Percentiles rank a stretch among this genome's conserved stretches.
phyloP scores from a whole-genome alignment of 2,113 vertebrate species.

The Macquaria ambigua region DNA sequence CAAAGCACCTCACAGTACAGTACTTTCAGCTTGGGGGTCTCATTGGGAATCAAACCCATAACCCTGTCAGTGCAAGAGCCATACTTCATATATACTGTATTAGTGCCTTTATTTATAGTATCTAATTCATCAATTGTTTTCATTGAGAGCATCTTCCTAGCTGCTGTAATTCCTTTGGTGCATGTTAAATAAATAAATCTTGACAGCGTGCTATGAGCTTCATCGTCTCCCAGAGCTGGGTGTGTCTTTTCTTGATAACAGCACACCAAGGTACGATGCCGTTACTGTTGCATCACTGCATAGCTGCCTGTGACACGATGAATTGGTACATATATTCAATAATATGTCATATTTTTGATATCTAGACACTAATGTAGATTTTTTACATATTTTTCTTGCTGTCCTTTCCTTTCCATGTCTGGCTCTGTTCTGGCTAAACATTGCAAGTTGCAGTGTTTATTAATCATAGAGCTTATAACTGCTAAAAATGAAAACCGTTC shows the following conservation, averaged over 20 bases:
- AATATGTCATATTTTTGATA: neutral
- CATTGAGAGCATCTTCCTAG: neutral
- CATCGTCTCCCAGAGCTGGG: slow-evolving; percentile 23
- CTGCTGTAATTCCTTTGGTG: neutral
- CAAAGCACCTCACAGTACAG: neutral
- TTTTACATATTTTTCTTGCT: neutral
- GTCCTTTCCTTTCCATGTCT: neutral
- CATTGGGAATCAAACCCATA: slow-evolving; percentile 11
- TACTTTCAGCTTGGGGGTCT: neutral
- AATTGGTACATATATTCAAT: neutral
- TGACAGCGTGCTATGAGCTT: neutral
- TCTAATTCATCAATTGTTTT: neutral
- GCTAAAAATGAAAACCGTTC: neutral
- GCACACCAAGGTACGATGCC: neutral
- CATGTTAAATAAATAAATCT: neutral
- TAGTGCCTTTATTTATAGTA: neutral
- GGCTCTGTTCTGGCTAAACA: neutral
- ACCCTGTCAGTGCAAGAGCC: neutral
- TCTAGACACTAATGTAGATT: neutral
- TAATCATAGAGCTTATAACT: neutral
- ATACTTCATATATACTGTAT: neutral
- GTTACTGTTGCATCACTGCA: slow-evolving; percentile 13
- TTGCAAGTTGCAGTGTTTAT: neutral
- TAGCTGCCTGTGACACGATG: neutral
- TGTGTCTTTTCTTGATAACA: slow-evolving; percentile 22